A percentile compares a stretch with the other conserved stretches of the same genome.
phyloP scores from a whole-genome alignment of 2,113 vertebrate species.

The Charina bottae region DNA sequence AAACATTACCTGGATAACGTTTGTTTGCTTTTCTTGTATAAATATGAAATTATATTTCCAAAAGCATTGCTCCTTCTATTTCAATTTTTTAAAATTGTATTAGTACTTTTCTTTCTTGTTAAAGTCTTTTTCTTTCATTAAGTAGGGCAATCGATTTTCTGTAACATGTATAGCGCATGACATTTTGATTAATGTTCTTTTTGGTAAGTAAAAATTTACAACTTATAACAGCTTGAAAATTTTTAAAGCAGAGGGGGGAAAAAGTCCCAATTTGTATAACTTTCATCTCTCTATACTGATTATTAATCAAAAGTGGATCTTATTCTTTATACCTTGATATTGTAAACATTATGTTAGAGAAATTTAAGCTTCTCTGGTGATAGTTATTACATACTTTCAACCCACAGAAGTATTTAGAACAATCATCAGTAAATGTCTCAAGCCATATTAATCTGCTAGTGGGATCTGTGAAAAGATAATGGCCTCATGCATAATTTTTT shows the following conservation, averaged over 20 bases:
- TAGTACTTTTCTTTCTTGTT: conserved; percentile 56
- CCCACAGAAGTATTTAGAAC: conserved; percentile 77
- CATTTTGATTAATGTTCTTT: conserved; percentile 56
- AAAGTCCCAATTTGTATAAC: conserved; percentile 66
- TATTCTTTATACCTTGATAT: conserved; percentile 72
- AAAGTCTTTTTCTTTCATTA: conserved; percentile 8
- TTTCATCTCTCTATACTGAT: conserved; percentile 72
- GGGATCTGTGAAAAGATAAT: conserved; percentile 79
- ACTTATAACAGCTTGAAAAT: conserved; percentile 56
- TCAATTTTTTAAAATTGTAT: conserved; percentile 6
- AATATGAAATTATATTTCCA: conserved; percentile 42
- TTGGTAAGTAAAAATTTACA: conserved; percentile 47
- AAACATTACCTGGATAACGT: conserved; percentile 23
- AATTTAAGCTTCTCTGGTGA: conserved; percentile 75
- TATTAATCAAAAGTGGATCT: conserved; percentile 70
- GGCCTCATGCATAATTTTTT: conserved; percentile 66
- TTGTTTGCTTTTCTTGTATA: conserved; percentile 45
- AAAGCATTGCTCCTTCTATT: conserved; percentile 2
- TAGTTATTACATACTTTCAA: conserved; percentile 76
- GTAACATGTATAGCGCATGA: conserved; percentile 71
- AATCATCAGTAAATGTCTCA: conserved; percentile 80
- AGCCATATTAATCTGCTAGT: conserved; percentile 85
- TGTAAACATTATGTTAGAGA: conserved; percentile 75
- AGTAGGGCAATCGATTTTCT: conserved; percentile 56
- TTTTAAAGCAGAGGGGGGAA: conserved; percentile 59